Evolutionary conservation across 2,113 vertebrate genomes (phyloP).

Genomic region (Salvator merianae): DNA sequence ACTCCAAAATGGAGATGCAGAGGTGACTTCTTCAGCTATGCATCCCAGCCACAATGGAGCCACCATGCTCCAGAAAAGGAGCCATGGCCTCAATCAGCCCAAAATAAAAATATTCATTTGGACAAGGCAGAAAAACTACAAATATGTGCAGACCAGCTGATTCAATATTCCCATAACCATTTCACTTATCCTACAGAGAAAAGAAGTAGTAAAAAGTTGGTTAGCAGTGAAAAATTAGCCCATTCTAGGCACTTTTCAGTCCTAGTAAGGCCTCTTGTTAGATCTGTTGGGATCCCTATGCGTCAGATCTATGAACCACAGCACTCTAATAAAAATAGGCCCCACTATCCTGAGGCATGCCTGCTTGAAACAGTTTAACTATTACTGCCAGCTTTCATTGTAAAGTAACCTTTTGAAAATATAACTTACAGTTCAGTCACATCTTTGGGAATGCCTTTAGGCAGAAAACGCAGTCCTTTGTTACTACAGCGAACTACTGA

Average conservation of each 20-base stretch:
- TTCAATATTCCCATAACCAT: slow-evolving; percentile 1
- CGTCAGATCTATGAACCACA: no score
- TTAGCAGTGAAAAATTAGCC: background rate
- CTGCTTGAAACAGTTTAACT: background rate
- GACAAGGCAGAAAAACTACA: no score
- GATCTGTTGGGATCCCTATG: background rate
- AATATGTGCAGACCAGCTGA: background rate
- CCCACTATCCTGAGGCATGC: background rate
- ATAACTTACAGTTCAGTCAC: slow-evolving; percentile 94
- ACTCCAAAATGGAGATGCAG: no score
- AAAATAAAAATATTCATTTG: no score
- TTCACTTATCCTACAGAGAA: slow-evolving; percentile 18
- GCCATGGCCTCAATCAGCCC: no score
- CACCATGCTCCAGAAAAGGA: no score
- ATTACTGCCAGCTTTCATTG: background rate
- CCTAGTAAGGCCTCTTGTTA: slow-evolving; percentile 15
- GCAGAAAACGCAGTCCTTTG: slow-evolving; percentile 85
- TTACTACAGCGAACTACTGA: slow-evolving; percentile 95
- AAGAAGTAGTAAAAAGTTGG: background rate
- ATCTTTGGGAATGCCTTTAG: slow-evolving; percentile 95
- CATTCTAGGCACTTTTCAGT: background rate
- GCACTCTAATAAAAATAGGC: background rate
- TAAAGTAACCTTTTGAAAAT: background rate
- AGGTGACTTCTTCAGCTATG: no score
- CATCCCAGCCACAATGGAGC: no score